Base-by-base conservation (phyloP, 2,113 vertebrate genomes). In the Lagopus muta region DNA sequence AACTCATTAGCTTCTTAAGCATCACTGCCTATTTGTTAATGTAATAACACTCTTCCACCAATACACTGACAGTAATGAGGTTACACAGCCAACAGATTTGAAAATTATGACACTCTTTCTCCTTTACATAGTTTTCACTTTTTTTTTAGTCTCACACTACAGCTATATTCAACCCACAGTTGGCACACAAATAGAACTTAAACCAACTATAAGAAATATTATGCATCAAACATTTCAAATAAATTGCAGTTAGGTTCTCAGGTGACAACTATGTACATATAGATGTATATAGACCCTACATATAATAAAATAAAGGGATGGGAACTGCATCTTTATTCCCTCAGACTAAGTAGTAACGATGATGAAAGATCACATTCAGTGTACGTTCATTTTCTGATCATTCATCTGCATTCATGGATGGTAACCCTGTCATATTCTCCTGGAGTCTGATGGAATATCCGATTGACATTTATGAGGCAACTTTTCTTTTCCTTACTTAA, bases 401-500 rank as follows among this genome's bases (percentile, higher is more conserved):
- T 52, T 86, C 79, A 64, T 69, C 79, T 64, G 11, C 38, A 69
- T 77, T 85, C 65, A 27, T 13, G 47, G 75, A 67, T 81, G 22
- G 69, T 43, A 86, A 77, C 69, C 5, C 16, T 80, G 34, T 55
- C 71, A 27, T 60, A 74, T 13, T 93, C 85, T 94, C 36, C 43
- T 86, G 72, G 72, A 90, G 70, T 85, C 34, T 81, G 61, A 74
- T 45, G 52, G 76, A 94, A 8, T 86, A 88, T 75, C 73, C 88
- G 88, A 78, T 42, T 86, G 91, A 88, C 82, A 82, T 95, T 94
- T 95, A 92, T 88, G 88, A 88, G 76, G 91, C 38, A 93, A 83
- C 72, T 89, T 92, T 87, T 96, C 78, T 95, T 91, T 89, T 84
- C 81, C 57, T 88, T 74, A 72, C 86, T 94, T 86, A 82, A 95